These are phyloP conservation scores for Lymantria dispar DNA, from an alignment of 2,888 invertebrate genomes.

Conservation along the genomic window DNA sequence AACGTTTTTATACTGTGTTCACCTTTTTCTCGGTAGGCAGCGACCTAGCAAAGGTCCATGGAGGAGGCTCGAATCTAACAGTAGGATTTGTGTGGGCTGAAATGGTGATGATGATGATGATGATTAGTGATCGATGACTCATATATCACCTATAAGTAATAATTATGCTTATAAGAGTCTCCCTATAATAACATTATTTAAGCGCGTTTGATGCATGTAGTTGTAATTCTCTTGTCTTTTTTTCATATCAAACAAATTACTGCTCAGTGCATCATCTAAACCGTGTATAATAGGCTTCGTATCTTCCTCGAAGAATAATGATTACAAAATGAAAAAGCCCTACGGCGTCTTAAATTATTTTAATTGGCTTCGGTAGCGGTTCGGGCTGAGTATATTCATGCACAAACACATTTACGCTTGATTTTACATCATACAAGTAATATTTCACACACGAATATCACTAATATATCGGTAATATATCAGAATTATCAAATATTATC, in stretches of 20 bases:
- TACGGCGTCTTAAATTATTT: constrained; percentile 80
- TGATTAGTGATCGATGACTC: too few relatives aligned
- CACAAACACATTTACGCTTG: constrained; percentile 41
- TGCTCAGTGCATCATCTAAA: constrained; percentile 68
- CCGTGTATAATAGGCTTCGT: constrained; percentile 75
- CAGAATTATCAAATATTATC: constrained; percentile 43
- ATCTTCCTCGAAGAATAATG: constrained; percentile 76
- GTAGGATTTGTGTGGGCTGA: too few relatives aligned
- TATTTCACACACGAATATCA: constrained; percentile 27
- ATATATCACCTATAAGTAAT: too few relatives aligned
- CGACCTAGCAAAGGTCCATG: too few relatives aligned
- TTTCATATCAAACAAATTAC: constrained; percentile 61
- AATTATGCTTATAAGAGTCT: neutral
- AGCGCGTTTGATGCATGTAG: constrained; percentile 29
- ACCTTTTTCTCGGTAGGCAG: too few relatives aligned
- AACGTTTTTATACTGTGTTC: too few relatives aligned
- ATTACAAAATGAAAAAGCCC: constrained; percentile 78
- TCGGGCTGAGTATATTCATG: constrained; percentile 52
- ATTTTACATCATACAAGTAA: constrained; percentile 41
- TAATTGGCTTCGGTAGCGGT: constrained; percentile 82
- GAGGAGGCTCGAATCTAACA: too few relatives aligned
- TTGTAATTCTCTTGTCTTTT: constrained; percentile 28
- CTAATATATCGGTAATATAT: constrained; percentile 28
- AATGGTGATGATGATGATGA: too few relatives aligned
- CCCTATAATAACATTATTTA: constrained; percentile 22